A percentile compares a stretch with the other conserved stretches of the same genome.
phyloP scores from a whole-genome alignment of 2,888 invertebrate genomes.

The Lithophane ornitopus region DNA sequence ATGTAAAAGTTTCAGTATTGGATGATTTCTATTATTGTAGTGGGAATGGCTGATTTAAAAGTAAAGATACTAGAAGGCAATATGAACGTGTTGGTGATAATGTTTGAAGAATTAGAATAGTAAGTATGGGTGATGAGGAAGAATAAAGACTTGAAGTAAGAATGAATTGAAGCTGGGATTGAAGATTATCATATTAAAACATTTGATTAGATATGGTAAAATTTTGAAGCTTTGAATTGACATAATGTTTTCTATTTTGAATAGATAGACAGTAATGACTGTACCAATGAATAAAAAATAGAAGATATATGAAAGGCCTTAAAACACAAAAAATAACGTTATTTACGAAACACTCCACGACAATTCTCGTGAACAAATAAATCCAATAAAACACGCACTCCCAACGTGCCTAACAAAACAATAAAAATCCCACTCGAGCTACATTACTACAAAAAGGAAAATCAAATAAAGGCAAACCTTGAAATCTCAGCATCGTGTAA shows the following conservation, averaged over 20 bases:
- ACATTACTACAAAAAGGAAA: constrained; percentile 59
- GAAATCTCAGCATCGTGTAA: constrained; percentile 58
- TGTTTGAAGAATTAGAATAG: neutral
- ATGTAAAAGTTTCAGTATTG: constrained; percentile 1
- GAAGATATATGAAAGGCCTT: neutral
- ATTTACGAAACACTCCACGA: constrained; percentile 48
- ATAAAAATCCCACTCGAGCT: constrained; percentile 50
- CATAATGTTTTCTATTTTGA: neutral
- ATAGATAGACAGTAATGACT: neutral
- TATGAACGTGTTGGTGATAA: neutral
- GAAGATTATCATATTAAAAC: neutral
- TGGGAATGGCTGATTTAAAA: neutral
- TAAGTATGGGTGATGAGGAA: too few relatives aligned
- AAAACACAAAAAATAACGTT: constrained; percentile 6
- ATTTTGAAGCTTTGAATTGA: neutral
- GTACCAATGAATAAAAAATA: neutral
- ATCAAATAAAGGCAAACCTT: constrained; percentile 63
- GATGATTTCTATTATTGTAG: neutral
- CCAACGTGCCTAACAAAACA: constrained; percentile 47
- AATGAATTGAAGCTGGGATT: neutral
- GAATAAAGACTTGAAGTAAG: neutral
- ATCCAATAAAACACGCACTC: constrained; percentile 61
- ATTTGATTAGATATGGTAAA: neutral
- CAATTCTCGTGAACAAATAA: constrained; percentile 42
- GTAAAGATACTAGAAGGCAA: neutral